Evolutionary conservation across 2,797 vertebrate genomes (phyloP), one percentile per base, ranked within the genome.

Genomic region (Mormyrus hasselquistii): DNA sequence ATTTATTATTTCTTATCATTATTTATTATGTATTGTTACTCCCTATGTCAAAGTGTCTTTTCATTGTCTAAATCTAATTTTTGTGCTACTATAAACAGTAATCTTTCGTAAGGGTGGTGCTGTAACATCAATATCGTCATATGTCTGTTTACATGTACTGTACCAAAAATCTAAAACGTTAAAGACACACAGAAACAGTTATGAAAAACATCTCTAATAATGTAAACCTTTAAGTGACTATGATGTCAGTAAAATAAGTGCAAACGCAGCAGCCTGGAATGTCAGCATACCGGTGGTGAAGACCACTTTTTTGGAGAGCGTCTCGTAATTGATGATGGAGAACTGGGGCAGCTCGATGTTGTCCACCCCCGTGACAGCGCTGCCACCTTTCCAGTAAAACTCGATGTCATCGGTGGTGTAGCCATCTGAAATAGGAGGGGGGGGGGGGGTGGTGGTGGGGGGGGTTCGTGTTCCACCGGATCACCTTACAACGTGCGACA

Each of bases 321-420:
- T 97, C 92, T 97, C 97, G 94, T 98, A 98, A 93, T 99, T 97
- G 55, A 99, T 95, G 4, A 99, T 98, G 89, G 96, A 97, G 94
- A 99, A 99, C 90, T 99, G 98, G 9, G 98, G 98, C 91, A 99
- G 95, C 89, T 98, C 97, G 0, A 99, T 99, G 93, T 99, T 98
- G 92, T 95, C 97, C 90, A 99, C 97, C 87, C 98, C 98, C 0
- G 97, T 98, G 90, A 99, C 97, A 7, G 97, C 97, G 4, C 94
- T 95, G 53, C 97, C 95, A 92, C 97, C 97, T 88, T 97, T 97
- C 98, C 98, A 99, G 92, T 98, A 98, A 94, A 99, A 99, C 93
- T 98, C 97, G 79, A 98, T 99, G 94, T 99, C 98, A 87, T 99
- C 98, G 1, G 97, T 98, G 90, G 98, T 99, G 91, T 99, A 99